Conservation (phyloP, 2,888 invertebrate species). For the Brenthis daphne region DNA sequence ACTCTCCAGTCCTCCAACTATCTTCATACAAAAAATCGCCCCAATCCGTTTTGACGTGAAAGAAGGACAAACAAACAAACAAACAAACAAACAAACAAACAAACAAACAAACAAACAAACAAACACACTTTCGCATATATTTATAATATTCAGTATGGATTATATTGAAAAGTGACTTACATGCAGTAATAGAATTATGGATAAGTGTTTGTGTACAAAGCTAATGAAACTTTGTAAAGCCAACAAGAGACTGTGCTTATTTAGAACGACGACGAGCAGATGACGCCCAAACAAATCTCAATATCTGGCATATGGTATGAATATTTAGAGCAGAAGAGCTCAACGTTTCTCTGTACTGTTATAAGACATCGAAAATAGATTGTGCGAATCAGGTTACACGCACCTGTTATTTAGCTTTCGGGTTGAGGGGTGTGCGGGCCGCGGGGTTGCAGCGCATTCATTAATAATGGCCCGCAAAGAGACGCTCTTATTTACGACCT, state of each 20-base stretch:
- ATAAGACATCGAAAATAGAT: constrained; percentile 82
- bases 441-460: constrained; percentile 71
- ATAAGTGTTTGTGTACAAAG: constrained; percentile 67
- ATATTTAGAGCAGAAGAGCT: constrained; percentile 78
- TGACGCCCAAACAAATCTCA: constrained; percentile 80
- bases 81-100: too few relatives aligned
- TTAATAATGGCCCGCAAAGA: constrained; percentile 81
- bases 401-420: constrained; percentile 81
- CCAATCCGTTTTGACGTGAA: too few relatives aligned
- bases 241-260: constrained; percentile 70
- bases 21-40: too few relatives aligned
- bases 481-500: constrained; percentile 80
- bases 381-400: constrained; percentile 82
- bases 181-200: constrained; percentile 42
- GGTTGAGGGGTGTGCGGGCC: constrained; percentile 62
- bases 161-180: too few relatives aligned
- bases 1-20: too few relatives aligned
- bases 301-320: constrained; percentile 80
- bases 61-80: too few relatives aligned
- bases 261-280: constrained; percentile 75
- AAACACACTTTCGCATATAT: too few relatives aligned
- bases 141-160: too few relatives aligned
- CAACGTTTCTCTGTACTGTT: constrained; percentile 76
- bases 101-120: too few relatives aligned
- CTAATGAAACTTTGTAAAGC: constrained; percentile 76